These are phyloP conservation scores for Empidonax alnorum DNA, from an alignment of 2,113 vertebrate species.

Conservation along the genomic window DNA sequence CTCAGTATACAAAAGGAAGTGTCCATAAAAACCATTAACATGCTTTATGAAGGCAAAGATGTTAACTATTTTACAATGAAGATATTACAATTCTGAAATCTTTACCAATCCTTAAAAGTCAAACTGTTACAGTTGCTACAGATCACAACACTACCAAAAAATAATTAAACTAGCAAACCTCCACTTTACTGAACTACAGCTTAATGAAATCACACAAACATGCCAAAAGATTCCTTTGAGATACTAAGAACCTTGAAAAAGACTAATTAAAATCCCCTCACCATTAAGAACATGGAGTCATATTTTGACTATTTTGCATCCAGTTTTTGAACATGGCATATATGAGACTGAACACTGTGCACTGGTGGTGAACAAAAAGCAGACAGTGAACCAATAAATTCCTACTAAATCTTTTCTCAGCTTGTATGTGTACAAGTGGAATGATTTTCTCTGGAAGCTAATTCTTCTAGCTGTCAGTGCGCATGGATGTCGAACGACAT, in stretches of 20 bases:
- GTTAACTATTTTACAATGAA: slow-evolving; percentile 14
- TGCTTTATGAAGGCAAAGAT: slow-evolving; percentile 54
- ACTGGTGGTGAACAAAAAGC: slow-evolving; percentile 45
- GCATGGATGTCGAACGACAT: not conserved
- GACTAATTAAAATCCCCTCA: slow-evolving; percentile 48
- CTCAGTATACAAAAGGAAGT: slow-evolving; percentile 60
- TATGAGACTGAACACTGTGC: not conserved
- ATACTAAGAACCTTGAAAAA: slow-evolving; percentile 49
- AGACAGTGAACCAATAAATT: not conserved
- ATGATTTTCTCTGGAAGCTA: not conserved
- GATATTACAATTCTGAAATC: slow-evolving; percentile 20
- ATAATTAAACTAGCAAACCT: slow-evolving; percentile 46
- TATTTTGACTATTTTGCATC: slow-evolving; percentile 43
- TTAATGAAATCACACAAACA: slow-evolving; percentile 13
- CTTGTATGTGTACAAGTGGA: slow-evolving; percentile 43
- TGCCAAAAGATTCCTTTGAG: slow-evolving; percentile 46
- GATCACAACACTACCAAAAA: slow-evolving; percentile 36
- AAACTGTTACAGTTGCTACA: slow-evolving; percentile 56
- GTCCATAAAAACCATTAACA: slow-evolving; percentile 54
- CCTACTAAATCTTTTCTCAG: slow-evolving; percentile 44
- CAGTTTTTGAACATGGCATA: slow-evolving; percentile 39
- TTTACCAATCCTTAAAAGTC: slow-evolving; percentile 42
- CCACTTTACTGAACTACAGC: slow-evolving; percentile 49
- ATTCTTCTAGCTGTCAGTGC: not conserved
- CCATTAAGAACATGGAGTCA: slow-evolving; percentile 24